Conservation (phyloP, 35 echinoderm and acorn worm genomes). For the Heliocidaris tuberculata region DNA sequence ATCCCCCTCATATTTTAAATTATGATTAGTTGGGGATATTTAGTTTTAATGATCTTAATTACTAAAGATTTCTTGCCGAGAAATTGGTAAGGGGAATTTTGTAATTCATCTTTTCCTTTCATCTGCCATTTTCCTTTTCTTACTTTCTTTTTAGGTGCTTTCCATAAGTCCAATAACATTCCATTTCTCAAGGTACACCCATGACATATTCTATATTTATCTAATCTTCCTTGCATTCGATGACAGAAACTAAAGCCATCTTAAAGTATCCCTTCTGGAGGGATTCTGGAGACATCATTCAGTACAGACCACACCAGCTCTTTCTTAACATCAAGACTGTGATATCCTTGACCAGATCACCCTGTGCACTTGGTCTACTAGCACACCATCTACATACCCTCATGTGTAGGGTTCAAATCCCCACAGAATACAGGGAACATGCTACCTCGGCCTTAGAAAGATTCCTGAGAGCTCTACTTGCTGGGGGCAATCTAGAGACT, state of each 20-base stretch:
- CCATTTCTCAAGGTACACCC: not conserved
- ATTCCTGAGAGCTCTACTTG: not conserved
- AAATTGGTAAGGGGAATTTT: too few relatives aligned
- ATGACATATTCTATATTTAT: not conserved
- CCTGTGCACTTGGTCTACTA: not conserved
- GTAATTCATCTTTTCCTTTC: too few relatives aligned
- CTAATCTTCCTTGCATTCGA: not conserved
- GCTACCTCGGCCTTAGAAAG: not conserved
- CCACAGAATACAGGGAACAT: not conserved
- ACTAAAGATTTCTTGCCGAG: too few relatives aligned
- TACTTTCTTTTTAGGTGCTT: too few relatives aligned
- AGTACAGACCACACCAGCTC: not conserved
- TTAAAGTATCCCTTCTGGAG: not conserved
- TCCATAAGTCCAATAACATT: too few relatives aligned
- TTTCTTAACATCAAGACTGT: slow-evolving; percentile 12
- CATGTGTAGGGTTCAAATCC: slow-evolving; percentile 6
- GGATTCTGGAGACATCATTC: not conserved
- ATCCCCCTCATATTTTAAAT: too few relatives aligned
- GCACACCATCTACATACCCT: not conserved
- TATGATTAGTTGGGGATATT: too few relatives aligned
- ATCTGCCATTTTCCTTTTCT: too few relatives aligned
- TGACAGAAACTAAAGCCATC: not conserved
- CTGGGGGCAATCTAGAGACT: not conserved
- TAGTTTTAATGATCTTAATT: too few relatives aligned
- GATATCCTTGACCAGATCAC: not conserved